phyloP scores from a whole-genome alignment of 2,888 invertebrate species.

The Hirtodrosophila confusa region DNA sequence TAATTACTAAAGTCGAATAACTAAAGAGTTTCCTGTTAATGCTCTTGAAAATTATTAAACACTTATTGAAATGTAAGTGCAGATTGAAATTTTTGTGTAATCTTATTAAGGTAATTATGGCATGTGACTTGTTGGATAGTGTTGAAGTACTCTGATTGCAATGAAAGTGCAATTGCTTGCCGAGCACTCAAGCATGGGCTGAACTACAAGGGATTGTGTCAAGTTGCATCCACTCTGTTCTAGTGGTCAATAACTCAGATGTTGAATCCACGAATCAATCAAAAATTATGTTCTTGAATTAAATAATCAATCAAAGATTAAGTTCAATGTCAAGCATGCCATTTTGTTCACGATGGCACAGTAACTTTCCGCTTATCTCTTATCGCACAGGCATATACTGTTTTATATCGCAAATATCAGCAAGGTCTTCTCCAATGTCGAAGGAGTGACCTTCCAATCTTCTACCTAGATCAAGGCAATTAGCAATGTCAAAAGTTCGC shows the following conservation, averaged over 20 bases:
- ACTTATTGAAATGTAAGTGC: not conserved
- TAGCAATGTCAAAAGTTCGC: not conserved
- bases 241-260: slow-evolving; percentile 5
- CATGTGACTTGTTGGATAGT: not conserved
- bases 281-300: slow-evolving; percentile 3
- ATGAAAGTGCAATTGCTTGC: not conserved
- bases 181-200: not conserved
- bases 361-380: slow-evolving; percentile 1
- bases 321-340: slow-evolving; percentile 12
- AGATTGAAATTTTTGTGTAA: too few relatives aligned
- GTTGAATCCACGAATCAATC: too few relatives aligned
- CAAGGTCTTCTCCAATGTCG: slow-evolving; percentile 1
- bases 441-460: not conserved
- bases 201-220: slow-evolving; percentile 23
- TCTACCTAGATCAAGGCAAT: slow-evolving; percentile 1
- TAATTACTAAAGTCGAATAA: too few relatives aligned
- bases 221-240: slow-evolving; percentile 3
- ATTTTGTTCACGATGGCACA: not conserved
- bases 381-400: slow-evolving; percentile 13
- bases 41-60: too few relatives aligned
- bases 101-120: not conserved
- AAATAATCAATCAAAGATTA: slow-evolving; percentile 5
- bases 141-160: not conserved
- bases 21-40: too few relatives aligned
- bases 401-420: not conserved